Evolutionary conservation across 1,140 invertebrate species (phyloP).

Genomic region (Zelostemma sp.): DNA sequence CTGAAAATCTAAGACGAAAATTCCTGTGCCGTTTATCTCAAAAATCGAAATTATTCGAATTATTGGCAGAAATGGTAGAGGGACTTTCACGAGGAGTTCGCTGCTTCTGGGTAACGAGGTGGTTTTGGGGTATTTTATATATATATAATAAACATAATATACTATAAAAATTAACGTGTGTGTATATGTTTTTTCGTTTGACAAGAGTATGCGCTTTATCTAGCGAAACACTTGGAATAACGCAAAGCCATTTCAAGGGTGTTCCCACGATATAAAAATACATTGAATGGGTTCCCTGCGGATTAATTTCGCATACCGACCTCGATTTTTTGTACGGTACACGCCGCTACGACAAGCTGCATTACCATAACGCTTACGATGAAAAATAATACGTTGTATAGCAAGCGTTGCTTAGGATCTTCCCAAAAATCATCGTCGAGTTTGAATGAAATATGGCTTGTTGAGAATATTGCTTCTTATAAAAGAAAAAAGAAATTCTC

Average conservation of each 20-base stretch:
- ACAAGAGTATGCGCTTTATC: constrained; percentile 24
- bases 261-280: constrained; percentile 34
- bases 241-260: constrained; percentile 28
- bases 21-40: too few species aligned
- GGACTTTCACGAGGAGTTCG: too few species aligned
- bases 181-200: too few species aligned
- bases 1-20: too few species aligned
- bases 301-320: constrained; percentile 29
- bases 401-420: background rate
- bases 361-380: constrained; percentile 14
- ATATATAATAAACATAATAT: too few species aligned
- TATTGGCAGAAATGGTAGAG: too few species aligned
- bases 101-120: too few species aligned
- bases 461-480: too few species aligned
- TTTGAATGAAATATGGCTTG: background rate
- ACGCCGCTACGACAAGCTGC: constrained; percentile 4
- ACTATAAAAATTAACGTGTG: too few species aligned
- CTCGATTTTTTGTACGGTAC: constrained; percentile 17
- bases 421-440: constrained; percentile 2
- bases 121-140: too few species aligned
- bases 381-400: background rate
- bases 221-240: constrained; percentile 23
- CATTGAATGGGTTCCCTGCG: constrained; percentile 25
- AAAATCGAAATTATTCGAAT: too few species aligned
- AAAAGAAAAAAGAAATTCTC: too few species aligned